Percentiles rank a stretch among this genome's conserved stretches.
Conservation (phyloP, 2,113 vertebrate genomes). For the Vulpes vulpes region DNA sequence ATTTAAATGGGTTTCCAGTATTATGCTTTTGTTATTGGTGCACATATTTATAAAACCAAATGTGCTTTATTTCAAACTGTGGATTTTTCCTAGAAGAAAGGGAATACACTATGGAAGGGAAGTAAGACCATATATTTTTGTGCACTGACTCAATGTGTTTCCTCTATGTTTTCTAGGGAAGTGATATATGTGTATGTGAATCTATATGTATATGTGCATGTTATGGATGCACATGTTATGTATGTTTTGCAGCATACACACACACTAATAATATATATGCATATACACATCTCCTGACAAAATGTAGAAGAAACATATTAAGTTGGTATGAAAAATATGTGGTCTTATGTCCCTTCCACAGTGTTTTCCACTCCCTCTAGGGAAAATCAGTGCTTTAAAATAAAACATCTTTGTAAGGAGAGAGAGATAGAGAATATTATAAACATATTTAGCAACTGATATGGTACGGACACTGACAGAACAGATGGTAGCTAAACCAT, state of each 20-base stretch:
- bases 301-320: neutral
- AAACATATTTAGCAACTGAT: neutral
- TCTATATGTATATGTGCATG: neutral
- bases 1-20: neutral
- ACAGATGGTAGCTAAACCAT: neutral
- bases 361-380: neutral
- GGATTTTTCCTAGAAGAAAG: neutral
- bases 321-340: neutral
- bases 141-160: neutral
- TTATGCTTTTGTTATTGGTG: neutral
- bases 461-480: neutral
- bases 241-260: neutral
- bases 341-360: neutral
- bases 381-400: neutral
- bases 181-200: neutral
- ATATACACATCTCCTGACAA: neutral
- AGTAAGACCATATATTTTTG: neutral
- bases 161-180: neutral
- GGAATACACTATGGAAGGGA: neutral
- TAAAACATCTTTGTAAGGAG: neutral
- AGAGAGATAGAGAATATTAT: neutral
- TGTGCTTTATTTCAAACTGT: neutral
- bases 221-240: accelerated
- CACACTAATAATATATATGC: neutral
- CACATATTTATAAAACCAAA: neutral